Evolutionary conservation across 2,797 vertebrate species (phyloP).

Genomic region (Pteronotus mesoamericanus): DNA sequence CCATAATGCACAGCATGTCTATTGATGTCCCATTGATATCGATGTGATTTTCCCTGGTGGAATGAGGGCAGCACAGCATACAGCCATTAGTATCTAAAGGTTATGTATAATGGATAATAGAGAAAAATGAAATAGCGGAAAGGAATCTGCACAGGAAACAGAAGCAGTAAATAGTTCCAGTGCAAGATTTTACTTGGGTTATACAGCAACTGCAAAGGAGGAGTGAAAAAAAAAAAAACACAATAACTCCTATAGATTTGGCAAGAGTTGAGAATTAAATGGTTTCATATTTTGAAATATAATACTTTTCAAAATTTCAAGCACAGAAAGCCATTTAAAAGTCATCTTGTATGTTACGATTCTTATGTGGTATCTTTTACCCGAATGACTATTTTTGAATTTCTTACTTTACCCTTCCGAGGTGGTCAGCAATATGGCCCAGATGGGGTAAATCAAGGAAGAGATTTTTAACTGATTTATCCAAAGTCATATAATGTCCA

Average conservation of each 20-base stretch:
- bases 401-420: constrained; percentile 17
- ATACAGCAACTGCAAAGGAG: constrained; percentile 29
- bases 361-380: constrained; percentile 53
- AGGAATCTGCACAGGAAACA: constrained; percentile 63
- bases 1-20: constrained; percentile 48
- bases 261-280: constrained; percentile 51
- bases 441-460: not conserved
- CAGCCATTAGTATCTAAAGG: constrained; percentile 69
- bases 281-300: constrained; percentile 62
- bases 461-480: constrained; percentile 38
- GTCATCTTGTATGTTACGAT: constrained; percentile 48
- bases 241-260: constrained; percentile 29
- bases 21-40: constrained; percentile 50
- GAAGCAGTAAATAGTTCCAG: constrained; percentile 58
- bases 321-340: constrained; percentile 57
- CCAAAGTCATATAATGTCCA: constrained; percentile 24
- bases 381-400: constrained; percentile 41
- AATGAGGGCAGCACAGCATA: constrained; percentile 51
- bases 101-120: constrained; percentile 68
- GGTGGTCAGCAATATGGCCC: not conserved
- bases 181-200: constrained; percentile 59
- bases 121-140: constrained; percentile 61
- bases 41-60: constrained; percentile 50
- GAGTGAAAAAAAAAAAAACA: not conserved
- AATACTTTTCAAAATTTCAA: constrained; percentile 58